Conservation (phyloP, 2,113 vertebrate species). For the Cinclus mexicanus region DNA sequence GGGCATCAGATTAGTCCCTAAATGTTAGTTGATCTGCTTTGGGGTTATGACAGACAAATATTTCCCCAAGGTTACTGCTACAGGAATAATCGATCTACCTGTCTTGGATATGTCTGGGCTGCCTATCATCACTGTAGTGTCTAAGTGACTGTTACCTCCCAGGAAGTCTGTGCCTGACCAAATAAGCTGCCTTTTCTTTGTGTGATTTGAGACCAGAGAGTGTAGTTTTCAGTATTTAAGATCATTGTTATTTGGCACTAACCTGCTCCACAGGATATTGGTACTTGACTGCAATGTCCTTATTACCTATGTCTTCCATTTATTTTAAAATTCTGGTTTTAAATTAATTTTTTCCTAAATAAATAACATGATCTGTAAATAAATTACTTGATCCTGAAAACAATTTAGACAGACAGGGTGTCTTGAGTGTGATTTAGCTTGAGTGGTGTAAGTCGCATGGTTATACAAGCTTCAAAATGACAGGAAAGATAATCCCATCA, state of each 20-base stretch:
- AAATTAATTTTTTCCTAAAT: neutral
- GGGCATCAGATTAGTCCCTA: conserved; percentile 51
- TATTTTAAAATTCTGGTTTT: neutral
- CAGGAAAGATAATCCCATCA: conserved; percentile 58
- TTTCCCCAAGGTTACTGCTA: conserved; percentile 64
- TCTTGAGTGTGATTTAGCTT: conserved; percentile 40
- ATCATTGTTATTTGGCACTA: conserved; percentile 1
- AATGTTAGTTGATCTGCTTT: conserved; percentile 62
- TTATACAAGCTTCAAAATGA: conserved; percentile 43
- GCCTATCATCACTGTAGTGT: conserved; percentile 33
- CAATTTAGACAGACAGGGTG: conserved; percentile 11
- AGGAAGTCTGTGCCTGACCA: conserved; percentile 25
- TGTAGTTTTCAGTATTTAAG: conserved; percentile 26
- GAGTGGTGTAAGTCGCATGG: neutral
- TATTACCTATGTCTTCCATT: neutral
- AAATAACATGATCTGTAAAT: neutral
- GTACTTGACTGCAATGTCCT: neutral
- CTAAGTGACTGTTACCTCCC: conserved; percentile 2
- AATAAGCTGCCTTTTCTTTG: conserved; percentile 49
- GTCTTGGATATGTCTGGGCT: conserved; percentile 30
- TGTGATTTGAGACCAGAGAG: conserved; percentile 14
- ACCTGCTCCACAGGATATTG: conserved; percentile 17
- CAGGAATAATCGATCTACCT: conserved; percentile 58
- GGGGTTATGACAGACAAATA: conserved; percentile 69
- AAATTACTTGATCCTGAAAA: conserved; percentile 21